Conservation (phyloP, 37 sponge, comb jelly and placozoan genomes). For the Oopsacas minuta region DNA sequence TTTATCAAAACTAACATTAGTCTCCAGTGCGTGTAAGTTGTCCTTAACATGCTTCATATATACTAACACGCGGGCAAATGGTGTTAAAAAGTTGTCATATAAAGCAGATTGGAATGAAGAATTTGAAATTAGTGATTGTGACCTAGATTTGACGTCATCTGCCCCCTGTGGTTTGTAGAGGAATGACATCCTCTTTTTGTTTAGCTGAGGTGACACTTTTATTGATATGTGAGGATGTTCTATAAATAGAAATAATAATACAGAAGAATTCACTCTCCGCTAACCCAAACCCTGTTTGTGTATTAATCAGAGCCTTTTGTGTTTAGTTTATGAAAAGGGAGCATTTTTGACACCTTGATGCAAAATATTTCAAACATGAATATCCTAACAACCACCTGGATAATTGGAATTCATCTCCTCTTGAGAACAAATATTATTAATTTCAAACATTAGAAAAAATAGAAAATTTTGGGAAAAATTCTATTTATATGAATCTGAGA, state of each 20-base stretch:
- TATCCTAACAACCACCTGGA: too few relatives aligned
- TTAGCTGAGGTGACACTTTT: background rate
- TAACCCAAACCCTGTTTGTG: too few relatives aligned
- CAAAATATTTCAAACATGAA: too few relatives aligned
- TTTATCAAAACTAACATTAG: background rate
- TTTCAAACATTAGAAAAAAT: too few relatives aligned
- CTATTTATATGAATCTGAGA: too few relatives aligned
- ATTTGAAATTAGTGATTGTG: background rate
- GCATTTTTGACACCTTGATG: too few relatives aligned
- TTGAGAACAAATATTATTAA: too few relatives aligned
- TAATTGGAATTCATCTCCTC: too few relatives aligned
- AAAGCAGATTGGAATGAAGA: conserved; percentile 6
- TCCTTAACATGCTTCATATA: background rate
- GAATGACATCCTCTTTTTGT: background rate
- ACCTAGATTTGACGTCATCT: background rate
- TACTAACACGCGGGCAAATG: background rate
- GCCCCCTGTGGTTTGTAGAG: background rate
- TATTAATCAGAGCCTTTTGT: too few relatives aligned
- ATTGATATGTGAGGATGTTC: background rate
- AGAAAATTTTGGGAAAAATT: too few relatives aligned
- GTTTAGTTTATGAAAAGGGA: too few relatives aligned
- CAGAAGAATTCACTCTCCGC: too few relatives aligned
- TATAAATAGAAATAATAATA: background rate
- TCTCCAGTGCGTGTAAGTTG: background rate
- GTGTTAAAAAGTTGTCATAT: background rate